Evolutionary conservation across 2,797 vertebrate species (phyloP), one percentile per base, ranked within the genome.

Genomic region (Antennarius maculatus): DNA sequence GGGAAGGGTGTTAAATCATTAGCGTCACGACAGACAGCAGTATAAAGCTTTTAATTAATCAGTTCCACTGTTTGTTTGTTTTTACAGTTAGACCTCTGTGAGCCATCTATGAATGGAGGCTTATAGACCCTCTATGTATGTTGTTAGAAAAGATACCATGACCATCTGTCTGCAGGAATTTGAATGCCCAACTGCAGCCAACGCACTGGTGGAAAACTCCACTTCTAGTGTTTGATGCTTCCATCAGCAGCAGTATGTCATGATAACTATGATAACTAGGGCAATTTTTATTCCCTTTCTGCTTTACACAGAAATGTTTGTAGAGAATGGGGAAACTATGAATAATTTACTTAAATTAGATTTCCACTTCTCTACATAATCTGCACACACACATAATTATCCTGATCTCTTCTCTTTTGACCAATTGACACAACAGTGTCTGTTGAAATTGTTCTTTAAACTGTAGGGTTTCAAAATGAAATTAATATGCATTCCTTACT

Each of bases 401-500:
- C 76, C 62, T 63, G 61, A 79, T 77, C 55, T 82, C 78, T 61
- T 57, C 29, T 52, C 68, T 63, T 65, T 54, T 80, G 72, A 71
- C 63, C 62, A 82, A 84, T 79, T 84, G 86, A 58, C 61, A 39
- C 43, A 78, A 54, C 14, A 41, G 70, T 87, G 76, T 59, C 46
- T 50, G 73, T 41, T 65, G 54, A 81, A 72, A 70, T 74, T 75
- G 71, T 53, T 61, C 81, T 80, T 80, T 70, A 80, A 83, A 86
- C 76, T 69, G 49, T 70, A 59, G 56, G 80, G 75, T 81, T 84
- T 83, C 76, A 85, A 84, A 81, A 83, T 78, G 77, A 69, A 66
- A 76, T 86, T 73, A 91, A 89, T 86, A 88, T 90, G 86, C 80
- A 88, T 72, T 65, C 55, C 47, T 56, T 71, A 73, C 15, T 23